These are phyloP conservation scores for Hololepta plana DNA, from an alignment of 2,888 invertebrate species.

Conservation along the genomic window DNA sequence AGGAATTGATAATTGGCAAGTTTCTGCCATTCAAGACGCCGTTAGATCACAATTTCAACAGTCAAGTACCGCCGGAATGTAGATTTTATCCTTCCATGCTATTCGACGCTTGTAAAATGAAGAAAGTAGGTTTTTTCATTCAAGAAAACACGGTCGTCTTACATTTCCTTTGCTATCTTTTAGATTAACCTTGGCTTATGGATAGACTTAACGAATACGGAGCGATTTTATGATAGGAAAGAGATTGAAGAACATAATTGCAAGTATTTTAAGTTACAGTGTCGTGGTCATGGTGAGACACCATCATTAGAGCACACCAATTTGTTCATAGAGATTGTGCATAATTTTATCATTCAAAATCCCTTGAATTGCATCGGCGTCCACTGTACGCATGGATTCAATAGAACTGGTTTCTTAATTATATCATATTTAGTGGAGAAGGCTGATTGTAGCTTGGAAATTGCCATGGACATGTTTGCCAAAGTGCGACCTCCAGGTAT, in stretches of 20 bases:
- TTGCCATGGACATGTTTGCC: conserved; percentile 63
- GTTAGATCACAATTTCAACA: conserved; percentile 62
- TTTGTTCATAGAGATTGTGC: conserved; percentile 67
- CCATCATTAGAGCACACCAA: conserved; percentile 71
- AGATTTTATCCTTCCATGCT: conserved; percentile 81
- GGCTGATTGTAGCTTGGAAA: conserved; percentile 67
- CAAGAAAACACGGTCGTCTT: conserved; percentile 2
- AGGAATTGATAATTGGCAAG: conserved; percentile 51
- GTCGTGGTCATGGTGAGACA: conserved; percentile 84
- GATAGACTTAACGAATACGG: conserved; percentile 94
- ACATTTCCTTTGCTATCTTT: conserved; percentile 12
- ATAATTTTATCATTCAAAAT: conserved; percentile 57
- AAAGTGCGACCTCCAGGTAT: conserved; percentile 75
- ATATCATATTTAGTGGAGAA: conserved; percentile 78
- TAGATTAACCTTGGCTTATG: conserved; percentile 81
- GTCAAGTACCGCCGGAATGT: conserved; percentile 64
- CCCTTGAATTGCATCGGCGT: conserved; percentile 67
- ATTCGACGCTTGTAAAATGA: conserved; percentile 55
- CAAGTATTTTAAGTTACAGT: conserved; percentile 74
- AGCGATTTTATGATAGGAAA: conserved; percentile 74
- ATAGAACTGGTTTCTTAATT: conserved; percentile 91
- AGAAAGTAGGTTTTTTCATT: conserved; percentile 37
- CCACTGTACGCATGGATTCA: conserved; percentile 97
- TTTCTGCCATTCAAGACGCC: conserved; percentile 95
- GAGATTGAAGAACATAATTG: conserved; percentile 59